phyloP scores from a whole-genome alignment of 2,888 invertebrate genomes.

The Himalopsyche japonica region DNA sequence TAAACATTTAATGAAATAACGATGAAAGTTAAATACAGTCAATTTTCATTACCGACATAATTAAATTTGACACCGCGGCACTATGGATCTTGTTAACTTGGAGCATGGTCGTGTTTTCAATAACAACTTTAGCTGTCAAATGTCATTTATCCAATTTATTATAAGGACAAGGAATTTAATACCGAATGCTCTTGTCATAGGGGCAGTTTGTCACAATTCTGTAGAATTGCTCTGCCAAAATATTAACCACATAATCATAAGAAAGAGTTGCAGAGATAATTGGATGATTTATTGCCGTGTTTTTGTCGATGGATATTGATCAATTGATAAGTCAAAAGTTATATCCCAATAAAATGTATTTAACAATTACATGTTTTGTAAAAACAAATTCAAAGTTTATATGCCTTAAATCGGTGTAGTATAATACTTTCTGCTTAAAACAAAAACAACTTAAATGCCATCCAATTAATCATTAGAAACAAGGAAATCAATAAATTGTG shows the following conservation, averaged over 20 bases:
- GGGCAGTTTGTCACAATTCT: not conserved
- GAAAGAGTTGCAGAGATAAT: not conserved
- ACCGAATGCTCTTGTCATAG: not conserved
- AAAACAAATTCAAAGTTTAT: no score
- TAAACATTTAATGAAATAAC: no score
- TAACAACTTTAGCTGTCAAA: not conserved
- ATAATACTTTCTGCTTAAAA: no score
- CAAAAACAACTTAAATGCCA: no score
- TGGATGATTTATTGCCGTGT: not conserved
- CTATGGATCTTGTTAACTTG: not conserved
- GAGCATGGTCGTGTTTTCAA: not conserved
- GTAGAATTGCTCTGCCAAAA: not conserved
- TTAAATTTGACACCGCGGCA: not conserved
- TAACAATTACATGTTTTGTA: no score
- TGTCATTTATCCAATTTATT: not conserved
- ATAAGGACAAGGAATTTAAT: not conserved
- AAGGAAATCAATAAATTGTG: no score
- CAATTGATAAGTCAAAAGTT: not conserved
- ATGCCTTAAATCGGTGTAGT: no score
- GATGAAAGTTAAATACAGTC: not conserved
- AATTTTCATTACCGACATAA: not conserved
- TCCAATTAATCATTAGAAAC: no score
- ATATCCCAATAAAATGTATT: no score
- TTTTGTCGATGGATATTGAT: not conserved
- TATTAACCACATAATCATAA: not conserved